A percentile compares a stretch with the other conserved stretches of the same genome.
Conservation (phyloP, 2,888 invertebrate genomes). For the Limnephilus lunatus region DNA sequence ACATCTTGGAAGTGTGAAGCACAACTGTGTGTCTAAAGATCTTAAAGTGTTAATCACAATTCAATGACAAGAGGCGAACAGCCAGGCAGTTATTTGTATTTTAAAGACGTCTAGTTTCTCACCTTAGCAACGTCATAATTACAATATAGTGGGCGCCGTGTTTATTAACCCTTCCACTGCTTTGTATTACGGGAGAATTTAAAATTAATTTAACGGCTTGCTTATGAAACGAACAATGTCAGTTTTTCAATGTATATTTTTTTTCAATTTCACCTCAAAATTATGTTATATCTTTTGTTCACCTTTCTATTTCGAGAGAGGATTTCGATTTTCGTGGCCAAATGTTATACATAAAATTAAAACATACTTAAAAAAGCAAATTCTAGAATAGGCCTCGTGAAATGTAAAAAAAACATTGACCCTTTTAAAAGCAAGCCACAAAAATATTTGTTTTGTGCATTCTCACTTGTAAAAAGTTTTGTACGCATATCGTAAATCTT, state of each 20-base stretch:
- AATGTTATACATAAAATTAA: too few relatives aligned
- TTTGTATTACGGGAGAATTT: background rate
- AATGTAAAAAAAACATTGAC: too few relatives aligned
- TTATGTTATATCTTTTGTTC: too few relatives aligned
- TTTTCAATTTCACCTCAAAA: too few relatives aligned
- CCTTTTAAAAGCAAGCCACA: too few relatives aligned
- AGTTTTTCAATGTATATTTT: too few relatives aligned
- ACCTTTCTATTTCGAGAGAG: too few relatives aligned
- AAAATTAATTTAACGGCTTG: background rate
- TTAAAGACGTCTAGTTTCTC: background rate
- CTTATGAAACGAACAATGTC: too few relatives aligned
- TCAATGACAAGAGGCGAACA: background rate
- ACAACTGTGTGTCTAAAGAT: background rate
- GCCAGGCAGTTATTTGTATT: background rate
- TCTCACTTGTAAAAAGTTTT: background rate
- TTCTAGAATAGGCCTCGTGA: too few relatives aligned
- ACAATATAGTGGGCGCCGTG: background rate
- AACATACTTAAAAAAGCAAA: too few relatives aligned
- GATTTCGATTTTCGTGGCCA: too few relatives aligned
- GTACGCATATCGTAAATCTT: background rate
- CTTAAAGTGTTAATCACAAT: background rate
- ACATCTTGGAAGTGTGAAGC: background rate
- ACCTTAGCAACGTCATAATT: background rate
- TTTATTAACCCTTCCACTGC: background rate
- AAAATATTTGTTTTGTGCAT: background rate